Base-by-base conservation (phyloP, 1,140 invertebrate genomes). In the Drosophila pandora region DNA sequence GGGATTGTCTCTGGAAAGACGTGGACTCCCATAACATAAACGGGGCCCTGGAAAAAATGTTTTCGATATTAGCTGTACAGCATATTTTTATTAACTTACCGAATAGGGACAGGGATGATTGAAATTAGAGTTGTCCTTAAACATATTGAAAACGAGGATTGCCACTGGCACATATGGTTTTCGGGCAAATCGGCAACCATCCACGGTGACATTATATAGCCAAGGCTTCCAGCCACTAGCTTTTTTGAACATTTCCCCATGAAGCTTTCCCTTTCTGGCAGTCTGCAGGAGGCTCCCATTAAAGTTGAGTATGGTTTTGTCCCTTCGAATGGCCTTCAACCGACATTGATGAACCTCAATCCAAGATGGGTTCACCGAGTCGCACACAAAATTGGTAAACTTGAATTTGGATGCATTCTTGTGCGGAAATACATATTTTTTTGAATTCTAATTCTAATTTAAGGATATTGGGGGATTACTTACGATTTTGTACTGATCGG, bases 191-290 rank as follows among this genome's bases (percentile, higher is more conserved):
- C 63, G 34, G 13, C 63, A 67, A 17, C n/a, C 56, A 13, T 65
- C 47, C 3, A 52, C 3, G 6, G 57, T 52, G 2, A 52, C 13
- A 4, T 52, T 60, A 17, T 25, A 39, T 0, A 65, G 43, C 62
- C 62, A 65, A 6, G 62, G 62, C 13, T 65, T 65, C 2, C 30
- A 65, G 3, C 63, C 56, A 25, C 34, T 67, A 3, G 37, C 63
- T n/a, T 25, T 67, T 13, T 67, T 52, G 1, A 67, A 67, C n/a
- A 67, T 28, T 43, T 60, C 55, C 6, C 13, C 23, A 21, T 49
- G 55, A 13, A 65, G 1, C 17, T 23, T 12, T 0, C 22, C 22
- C 32, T 65, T 39, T n/a, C 41, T 41, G 9, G 48, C 4, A 1
- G 62, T 34, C 39, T 59, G 17, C 8, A 41, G 23, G 3, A 65